Evolutionary conservation across 92 coral and sea anemone species (phyloP).

Genomic region (Actinostola sp.): DNA sequence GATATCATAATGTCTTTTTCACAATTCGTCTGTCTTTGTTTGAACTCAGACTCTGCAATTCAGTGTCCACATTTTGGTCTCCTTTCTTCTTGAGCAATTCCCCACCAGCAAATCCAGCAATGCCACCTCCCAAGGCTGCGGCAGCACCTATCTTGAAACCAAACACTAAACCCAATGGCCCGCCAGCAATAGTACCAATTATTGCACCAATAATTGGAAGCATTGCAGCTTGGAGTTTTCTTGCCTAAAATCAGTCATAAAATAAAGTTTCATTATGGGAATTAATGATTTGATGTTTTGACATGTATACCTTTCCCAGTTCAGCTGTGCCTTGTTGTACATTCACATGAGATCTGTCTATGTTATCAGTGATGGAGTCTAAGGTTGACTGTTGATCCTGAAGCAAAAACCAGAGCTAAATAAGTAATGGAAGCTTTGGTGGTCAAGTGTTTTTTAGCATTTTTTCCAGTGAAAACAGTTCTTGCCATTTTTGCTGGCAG

Average conservation of each 20-base stretch:
- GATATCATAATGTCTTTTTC: conserved; percentile 12
- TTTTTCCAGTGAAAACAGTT: too few species aligned
- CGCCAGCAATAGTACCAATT: conserved; percentile 90
- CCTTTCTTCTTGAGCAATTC: conserved; percentile 70
- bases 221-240: conserved; percentile 79
- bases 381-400: conserved; percentile 90
- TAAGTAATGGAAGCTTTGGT: too few species aligned
- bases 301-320: conserved; percentile 73
- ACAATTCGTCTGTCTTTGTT: conserved; percentile 42
- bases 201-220: conserved; percentile 89
- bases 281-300: too few species aligned
- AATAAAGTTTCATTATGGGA: too few species aligned
- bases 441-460: too few species aligned
- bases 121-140: conserved; percentile 88
- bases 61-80: conserved; percentile 76
- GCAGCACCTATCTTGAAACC: conserved; percentile 95
- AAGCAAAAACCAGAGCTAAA: background rate
- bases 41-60: conserved; percentile 87
- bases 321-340: conserved; percentile 75
- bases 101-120: conserved; percentile 88
- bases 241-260: conserved; percentile 62
- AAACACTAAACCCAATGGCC: conserved; percentile 87
- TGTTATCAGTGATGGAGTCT: conserved; percentile 85
- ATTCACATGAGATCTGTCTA: conserved; percentile 83
- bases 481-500: too few species aligned